Conservation (phyloP, 1,140 invertebrate species). For the Xylocopa sonorina region DNA sequence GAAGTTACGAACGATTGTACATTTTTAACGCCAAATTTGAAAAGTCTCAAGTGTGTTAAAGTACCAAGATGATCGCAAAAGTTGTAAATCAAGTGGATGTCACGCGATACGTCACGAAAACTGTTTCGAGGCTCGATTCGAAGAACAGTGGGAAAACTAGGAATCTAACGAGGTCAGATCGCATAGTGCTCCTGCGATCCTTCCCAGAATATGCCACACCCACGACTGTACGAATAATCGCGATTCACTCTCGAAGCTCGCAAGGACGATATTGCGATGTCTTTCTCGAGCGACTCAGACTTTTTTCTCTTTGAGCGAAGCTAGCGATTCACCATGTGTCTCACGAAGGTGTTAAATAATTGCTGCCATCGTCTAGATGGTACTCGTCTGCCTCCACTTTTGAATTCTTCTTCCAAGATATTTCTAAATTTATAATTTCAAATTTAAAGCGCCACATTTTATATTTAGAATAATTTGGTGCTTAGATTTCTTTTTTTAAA, state of each 20-base stretch:
- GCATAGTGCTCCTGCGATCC: slow-evolving; percentile 56
- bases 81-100: slow-evolving; percentile 23
- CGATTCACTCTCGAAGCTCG: slow-evolving; percentile 35
- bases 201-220: slow-evolving; percentile 72
- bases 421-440: not conserved
- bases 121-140: slow-evolving; percentile 22
- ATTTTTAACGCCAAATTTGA: too few relatives aligned
- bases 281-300: slow-evolving; percentile 40
- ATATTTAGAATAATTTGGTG: too few relatives aligned
- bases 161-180: slow-evolving; percentile 52
- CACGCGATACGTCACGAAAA: slow-evolving; percentile 31
- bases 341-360: not conserved
- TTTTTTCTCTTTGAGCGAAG: not conserved
- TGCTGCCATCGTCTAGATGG: not conserved
- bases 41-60: too few relatives aligned
- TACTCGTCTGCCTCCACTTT: not conserved
- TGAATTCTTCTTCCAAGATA: not conserved
- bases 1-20: too few relatives aligned
- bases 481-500: too few relatives aligned
- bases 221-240: slow-evolving; percentile 31
- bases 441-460: not conserved
- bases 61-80: not conserved
- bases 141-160: slow-evolving; percentile 55
- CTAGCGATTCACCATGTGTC: slow-evolving; percentile 16
- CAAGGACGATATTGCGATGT: slow-evolving; percentile 65